These are phyloP conservation scores for Drosophila fulvimacula DNA, from an alignment of 2,888 invertebrate species.

Conservation along the genomic window DNA sequence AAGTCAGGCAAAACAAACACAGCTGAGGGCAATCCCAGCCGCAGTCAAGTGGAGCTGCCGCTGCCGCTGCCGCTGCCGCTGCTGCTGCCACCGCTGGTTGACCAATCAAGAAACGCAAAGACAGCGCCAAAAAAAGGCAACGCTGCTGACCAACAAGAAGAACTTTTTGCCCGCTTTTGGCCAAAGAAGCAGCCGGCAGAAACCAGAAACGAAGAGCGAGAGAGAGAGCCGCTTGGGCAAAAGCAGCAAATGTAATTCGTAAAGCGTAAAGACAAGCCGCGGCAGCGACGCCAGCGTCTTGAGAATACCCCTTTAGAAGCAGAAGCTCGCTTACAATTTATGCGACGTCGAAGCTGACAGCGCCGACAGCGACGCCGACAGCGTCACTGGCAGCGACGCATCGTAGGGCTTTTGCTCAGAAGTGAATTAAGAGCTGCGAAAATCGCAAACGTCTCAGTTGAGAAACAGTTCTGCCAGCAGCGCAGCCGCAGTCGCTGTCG, in stretches of 20 bases:
- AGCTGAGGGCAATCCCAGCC: conserved; percentile 67
- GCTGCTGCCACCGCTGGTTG: conserved; percentile 15
- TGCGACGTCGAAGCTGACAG: conserved; percentile 28
- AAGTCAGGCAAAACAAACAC: conserved; percentile 49
- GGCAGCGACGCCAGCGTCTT: conserved; percentile 49
- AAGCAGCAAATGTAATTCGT: conserved; percentile 47
- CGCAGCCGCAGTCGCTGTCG: conserved; percentile 49
- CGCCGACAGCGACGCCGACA: conserved; percentile 31
- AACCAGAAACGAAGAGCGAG: conserved; percentile 57
- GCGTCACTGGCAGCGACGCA: conserved; percentile 31
- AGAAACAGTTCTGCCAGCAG: conserved; percentile 28
- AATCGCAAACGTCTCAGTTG: conserved; percentile 35
- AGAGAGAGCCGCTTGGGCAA: conserved; percentile 45
- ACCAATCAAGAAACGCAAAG: conserved; percentile 64
- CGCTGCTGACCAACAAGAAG: conserved; percentile 48
- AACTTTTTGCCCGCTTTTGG: conserved; percentile 58
- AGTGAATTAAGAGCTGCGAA: conserved; percentile 56
- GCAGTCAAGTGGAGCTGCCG: conserved; percentile 25
- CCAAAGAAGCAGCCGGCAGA: conserved; percentile 59
- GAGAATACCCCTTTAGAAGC: conserved; percentile 51
- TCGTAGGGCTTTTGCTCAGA: conserved; percentile 49
- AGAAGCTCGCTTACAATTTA: conserved; percentile 59
- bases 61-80: conserved; percentile 14
- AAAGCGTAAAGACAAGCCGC: conserved; percentile 62
- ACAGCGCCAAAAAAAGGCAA: conserved; percentile 61